phyloP scores from a whole-genome alignment of 2,888 invertebrate species.

The Drosophila lutescens region DNA sequence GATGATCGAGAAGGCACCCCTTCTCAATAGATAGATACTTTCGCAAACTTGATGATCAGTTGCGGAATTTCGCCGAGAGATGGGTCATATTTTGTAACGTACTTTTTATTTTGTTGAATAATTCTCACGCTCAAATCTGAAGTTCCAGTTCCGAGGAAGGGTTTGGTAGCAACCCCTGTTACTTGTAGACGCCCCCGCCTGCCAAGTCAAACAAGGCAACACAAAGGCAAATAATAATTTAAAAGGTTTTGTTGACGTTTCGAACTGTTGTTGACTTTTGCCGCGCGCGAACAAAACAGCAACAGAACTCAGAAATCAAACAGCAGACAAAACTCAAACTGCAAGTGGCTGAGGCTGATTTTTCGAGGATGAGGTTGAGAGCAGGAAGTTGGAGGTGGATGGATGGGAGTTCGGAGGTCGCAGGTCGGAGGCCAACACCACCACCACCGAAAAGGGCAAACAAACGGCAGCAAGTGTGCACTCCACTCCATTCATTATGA shows the following conservation, averaged over 20 bases:
- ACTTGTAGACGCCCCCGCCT: slow-evolving; percentile 45
- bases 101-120: slow-evolving; percentile 3
- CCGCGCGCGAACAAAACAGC: slow-evolving; percentile 79
- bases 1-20: slow-evolving; percentile 9
- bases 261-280: slow-evolving; percentile 81
- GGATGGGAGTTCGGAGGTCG: background rate
- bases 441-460: slow-evolving; percentile 58
- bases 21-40: slow-evolving; percentile 30
- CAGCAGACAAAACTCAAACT: slow-evolving; percentile 56
- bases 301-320: slow-evolving; percentile 60
- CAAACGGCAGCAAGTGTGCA: slow-evolving; percentile 27
- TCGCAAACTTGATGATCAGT: slow-evolving; percentile 15
- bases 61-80: background rate
- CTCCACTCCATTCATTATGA: slow-evolving; percentile 73
- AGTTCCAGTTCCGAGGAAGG: slow-evolving; percentile 45
- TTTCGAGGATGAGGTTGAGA: slow-evolving; percentile 12
- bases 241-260: slow-evolving; percentile 79
- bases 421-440: slow-evolving; percentile 4
- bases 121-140: slow-evolving; percentile 62
- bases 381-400: slow-evolving; percentile 26
- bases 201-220: slow-evolving; percentile 74
- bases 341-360: slow-evolving; percentile 61
- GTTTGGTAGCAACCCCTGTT: slow-evolving; percentile 55
- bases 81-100: slow-evolving; percentile 19
- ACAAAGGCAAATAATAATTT: slow-evolving; percentile 79